These are phyloP conservation scores for Coryphaenoides rupestris DNA, from an alignment of 2,113 vertebrate species.

Conservation along the genomic window DNA sequence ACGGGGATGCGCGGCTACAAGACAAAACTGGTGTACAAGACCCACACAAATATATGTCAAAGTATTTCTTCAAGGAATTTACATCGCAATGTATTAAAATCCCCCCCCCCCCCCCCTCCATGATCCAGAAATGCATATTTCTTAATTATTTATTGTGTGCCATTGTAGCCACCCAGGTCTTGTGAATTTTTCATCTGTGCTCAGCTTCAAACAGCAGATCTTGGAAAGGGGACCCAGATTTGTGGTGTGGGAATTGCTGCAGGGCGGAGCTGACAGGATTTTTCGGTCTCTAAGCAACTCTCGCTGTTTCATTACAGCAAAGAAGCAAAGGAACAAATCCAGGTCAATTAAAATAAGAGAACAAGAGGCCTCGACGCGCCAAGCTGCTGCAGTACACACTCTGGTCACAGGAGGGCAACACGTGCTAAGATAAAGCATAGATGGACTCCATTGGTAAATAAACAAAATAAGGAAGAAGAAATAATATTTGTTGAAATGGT, in stretches of 20 bases:
- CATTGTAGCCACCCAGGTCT: conserved; percentile 70
- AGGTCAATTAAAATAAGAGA: conserved; percentile 73
- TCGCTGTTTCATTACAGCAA: conserved; percentile 65
- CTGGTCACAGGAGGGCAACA: conserved; percentile 54
- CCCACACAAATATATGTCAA: conserved; percentile 53
- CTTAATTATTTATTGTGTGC: conserved; percentile 67
- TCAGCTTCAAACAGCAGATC: conserved; percentile 70
- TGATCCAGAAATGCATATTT: conserved; percentile 69
- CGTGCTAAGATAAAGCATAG: not conserved
- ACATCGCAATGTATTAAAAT: conserved; percentile 57
- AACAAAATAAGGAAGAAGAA: conserved; percentile 36
- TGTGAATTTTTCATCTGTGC: conserved; percentile 71
- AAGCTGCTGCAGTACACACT: conserved; percentile 10
- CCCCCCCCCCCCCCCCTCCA: conserved; percentile 57
- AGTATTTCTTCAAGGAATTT: conserved; percentile 55
- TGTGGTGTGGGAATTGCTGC: conserved; percentile 69
- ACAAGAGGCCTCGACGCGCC: conserved; percentile 35
- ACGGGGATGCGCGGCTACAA: conserved; percentile 51
- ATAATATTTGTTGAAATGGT: conserved; percentile 30
- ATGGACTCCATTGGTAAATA: conserved; percentile 13
- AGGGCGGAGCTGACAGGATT: conserved; percentile 66
- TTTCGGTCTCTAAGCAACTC: conserved; percentile 62
- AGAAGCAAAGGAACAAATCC: conserved; percentile 71
- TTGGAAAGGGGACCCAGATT: conserved; percentile 70
- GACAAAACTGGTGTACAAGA: conserved; percentile 45